Evolutionary conservation across 2,113 vertebrate species (phyloP).

Genomic region (Crocuta crocuta): DNA sequence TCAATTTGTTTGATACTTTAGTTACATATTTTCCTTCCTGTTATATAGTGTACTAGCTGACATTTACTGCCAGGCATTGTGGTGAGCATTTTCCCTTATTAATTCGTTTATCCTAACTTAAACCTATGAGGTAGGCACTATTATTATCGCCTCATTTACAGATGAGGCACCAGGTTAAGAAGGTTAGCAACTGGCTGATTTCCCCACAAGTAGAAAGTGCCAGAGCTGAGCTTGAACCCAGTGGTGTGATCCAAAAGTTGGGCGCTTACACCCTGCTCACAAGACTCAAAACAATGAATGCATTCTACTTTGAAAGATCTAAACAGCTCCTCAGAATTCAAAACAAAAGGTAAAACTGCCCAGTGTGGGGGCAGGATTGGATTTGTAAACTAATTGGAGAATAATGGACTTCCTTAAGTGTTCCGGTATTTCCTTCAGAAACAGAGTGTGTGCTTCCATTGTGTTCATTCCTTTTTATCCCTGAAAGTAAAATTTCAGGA

Average conservation of each 20-base stretch:
- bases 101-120: not conserved
- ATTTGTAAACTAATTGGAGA: not conserved
- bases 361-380: not conserved
- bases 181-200: not conserved
- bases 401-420: not conserved
- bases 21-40: not conserved
- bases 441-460: not conserved
- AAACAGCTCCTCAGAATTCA: not conserved
- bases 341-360: not conserved
- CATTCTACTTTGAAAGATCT: not conserved
- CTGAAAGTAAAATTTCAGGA: not conserved
- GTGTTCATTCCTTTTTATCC: not conserved
- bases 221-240: not conserved
- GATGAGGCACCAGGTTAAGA: not conserved
- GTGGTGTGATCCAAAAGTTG: not conserved
- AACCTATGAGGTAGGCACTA: not conserved
- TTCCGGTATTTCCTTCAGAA: not conserved
- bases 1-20: not conserved
- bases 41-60: not conserved
- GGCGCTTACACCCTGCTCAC: not conserved
- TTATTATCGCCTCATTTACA: not conserved
- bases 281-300: not conserved
- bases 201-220: not conserved
- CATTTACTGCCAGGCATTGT: not conserved
- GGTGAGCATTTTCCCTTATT: not conserved